Evolutionary conservation across 2,113 vertebrate genomes (phyloP), one percentile per base, ranked within the genome.

Genomic region (Semnornis frantzii): DNA sequence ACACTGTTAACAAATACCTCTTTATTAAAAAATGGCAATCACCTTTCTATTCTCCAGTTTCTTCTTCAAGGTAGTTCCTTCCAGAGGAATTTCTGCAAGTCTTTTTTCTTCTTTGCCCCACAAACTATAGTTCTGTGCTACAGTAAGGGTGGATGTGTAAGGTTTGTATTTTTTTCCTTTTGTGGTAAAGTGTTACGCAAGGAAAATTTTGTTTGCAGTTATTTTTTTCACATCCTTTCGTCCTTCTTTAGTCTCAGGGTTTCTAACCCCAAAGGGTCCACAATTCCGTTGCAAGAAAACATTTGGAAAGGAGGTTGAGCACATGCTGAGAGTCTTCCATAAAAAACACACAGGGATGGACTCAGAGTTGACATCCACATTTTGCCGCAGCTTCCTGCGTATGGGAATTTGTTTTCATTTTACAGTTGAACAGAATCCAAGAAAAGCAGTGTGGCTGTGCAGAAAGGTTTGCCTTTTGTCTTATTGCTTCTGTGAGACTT

Each of bases 351-450:
- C 20, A 15, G 14, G 18, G 69, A 74, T 68, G 72, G 58, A 83
- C 57, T 78, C 42, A 60, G 72, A 66, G 30, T 54, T 37, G 76
- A 85, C 34, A 90, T 30, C 44, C 54, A 82, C 24, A 19, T 31
- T 58, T 94, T 87, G 54, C 42, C 0, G 0, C 69, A 60, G 58
- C 44, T 88, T 84, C 65, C 88, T 48, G 54, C 33, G 23, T 64
- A 75, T 72, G 64, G 42, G 48, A 88, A 72, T 69, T 93, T 86
- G 73, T 78, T 92, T 93, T 94, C 76, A 46, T 90, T 94, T 90
- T 57, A 74, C 62, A 50, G 54, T 94, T 92, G 65, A 90, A 68
- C 2, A 9, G 75, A 94, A 85, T 75, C 73, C 88, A 96, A 82
- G 65, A 71, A 81, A 87, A 91, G 62, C 62, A 87, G 17, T 10